Conservation (phyloP, 1,140 invertebrate species). For the Carposina sasakii region DNA sequence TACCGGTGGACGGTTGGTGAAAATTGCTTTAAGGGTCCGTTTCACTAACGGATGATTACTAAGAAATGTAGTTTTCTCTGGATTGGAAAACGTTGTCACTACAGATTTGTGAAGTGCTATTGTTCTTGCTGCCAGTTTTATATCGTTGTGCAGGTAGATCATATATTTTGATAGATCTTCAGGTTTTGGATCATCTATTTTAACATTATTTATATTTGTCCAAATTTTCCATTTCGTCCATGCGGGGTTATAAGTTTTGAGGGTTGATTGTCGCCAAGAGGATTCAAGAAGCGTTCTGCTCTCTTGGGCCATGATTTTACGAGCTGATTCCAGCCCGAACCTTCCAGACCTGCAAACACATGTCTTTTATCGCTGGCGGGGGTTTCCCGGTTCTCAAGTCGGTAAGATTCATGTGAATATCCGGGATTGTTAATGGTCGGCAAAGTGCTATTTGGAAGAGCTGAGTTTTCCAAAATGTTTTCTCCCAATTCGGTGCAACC, state of each 20-base stretch:
- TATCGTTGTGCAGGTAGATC: background rate
- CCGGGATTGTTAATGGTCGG: constrained; percentile 15
- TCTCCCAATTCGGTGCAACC: constrained; percentile 27
- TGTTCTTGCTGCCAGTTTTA: background rate
- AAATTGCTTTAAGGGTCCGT: background rate
- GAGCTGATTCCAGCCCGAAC: constrained; percentile 12
- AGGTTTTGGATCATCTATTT: background rate
- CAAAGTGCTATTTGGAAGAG: constrained; percentile 10
- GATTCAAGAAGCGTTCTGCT: background rate
- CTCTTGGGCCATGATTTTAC: background rate
- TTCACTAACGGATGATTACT: background rate
- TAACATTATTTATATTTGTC: background rate
- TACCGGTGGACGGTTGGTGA: background rate
- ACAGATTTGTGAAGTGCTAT: background rate
- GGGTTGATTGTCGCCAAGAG: background rate
- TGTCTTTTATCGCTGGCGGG: constrained; percentile 11
- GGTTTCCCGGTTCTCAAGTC: constrained; percentile 19
- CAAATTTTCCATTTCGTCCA: background rate
- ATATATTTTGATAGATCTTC: background rate
- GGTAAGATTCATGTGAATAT: constrained; percentile 8
- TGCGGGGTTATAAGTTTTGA: background rate
- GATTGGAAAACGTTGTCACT: background rate
- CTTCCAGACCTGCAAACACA: constrained; percentile 22
- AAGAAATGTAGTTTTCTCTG: background rate
- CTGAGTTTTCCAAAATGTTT: constrained; percentile 27